These are phyloP conservation scores for Drosophila melanica DNA, from an alignment of 1,140 invertebrate genomes.

Conservation along the genomic window DNA sequence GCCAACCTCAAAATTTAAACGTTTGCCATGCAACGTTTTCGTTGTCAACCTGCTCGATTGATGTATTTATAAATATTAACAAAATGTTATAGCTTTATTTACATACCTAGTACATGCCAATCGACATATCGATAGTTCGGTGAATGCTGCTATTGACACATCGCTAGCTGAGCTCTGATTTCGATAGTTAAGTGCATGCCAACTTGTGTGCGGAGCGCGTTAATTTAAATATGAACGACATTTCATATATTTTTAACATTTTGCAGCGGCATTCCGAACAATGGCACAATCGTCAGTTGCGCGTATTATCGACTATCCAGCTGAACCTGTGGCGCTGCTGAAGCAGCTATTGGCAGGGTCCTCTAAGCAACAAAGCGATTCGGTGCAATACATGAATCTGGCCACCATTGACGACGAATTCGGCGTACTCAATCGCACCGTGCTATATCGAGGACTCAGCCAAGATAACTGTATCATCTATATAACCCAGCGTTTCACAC, in stretches of 20 bases:
- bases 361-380: background rate
- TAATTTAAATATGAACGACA: slow-evolving; percentile 7
- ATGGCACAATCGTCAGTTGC: slow-evolving; percentile 58
- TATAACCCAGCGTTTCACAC: slow-evolving; percentile 71
- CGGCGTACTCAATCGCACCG: slow-evolving; percentile 70
- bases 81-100: slow-evolving; percentile 33
- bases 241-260: background rate
- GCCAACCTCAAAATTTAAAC: slow-evolving; percentile 16
- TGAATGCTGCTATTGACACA: background rate
- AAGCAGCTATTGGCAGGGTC: slow-evolving; percentile 43
- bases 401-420: slow-evolving; percentile 71
- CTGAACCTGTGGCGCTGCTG: slow-evolving; percentile 60
- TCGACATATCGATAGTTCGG: slow-evolving; percentile 25
- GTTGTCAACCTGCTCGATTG: slow-evolving; percentile 28
- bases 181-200: slow-evolving; percentile 31
- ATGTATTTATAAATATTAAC: slow-evolving; percentile 44
- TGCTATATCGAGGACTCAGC: slow-evolving; percentile 67
- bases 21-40: slow-evolving; percentile 37
- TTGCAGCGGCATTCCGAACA: slow-evolving; percentile 7
- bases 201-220: slow-evolving; percentile 10
- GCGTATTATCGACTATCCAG: slow-evolving; percentile 46
- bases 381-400: slow-evolving; percentile 60
- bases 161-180: slow-evolving; percentile 9
- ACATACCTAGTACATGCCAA: slow-evolving; percentile 25
- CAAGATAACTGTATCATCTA: slow-evolving; percentile 59